These are phyloP conservation scores for Cheilosia vernalis DNA, from an alignment of 2,888 invertebrate species.

Conservation along the genomic window DNA sequence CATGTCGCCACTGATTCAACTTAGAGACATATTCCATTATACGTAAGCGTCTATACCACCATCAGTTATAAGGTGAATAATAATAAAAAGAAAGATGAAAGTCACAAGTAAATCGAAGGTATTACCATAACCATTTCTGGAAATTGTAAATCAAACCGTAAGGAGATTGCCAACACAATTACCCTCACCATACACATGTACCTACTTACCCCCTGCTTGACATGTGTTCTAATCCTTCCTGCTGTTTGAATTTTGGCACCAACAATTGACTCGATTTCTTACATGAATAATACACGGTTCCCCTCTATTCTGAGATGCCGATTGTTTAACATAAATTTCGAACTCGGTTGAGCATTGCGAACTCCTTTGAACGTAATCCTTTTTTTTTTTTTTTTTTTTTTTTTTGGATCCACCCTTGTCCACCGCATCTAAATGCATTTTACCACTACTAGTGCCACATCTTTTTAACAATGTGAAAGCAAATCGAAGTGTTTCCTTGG, in stretches of 20 bases:
- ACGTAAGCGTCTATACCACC: too few species aligned
- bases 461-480: constrained; percentile 61
- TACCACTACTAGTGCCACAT: constrained; percentile 10
- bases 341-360: constrained; percentile 70
- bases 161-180: constrained; percentile 61
- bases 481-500: constrained; percentile 68
- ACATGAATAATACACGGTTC: constrained; percentile 53
- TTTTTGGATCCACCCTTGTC: background rate
- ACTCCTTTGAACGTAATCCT: constrained; percentile 60
- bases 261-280: constrained; percentile 19
- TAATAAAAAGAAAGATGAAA: background rate
- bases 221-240: constrained; percentile 66
- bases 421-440: constrained; percentile 61
- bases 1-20: too few species aligned
- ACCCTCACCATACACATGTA: constrained; percentile 10
- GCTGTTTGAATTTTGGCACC: constrained; percentile 62
- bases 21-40: too few species aligned
- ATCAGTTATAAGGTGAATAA: too few species aligned
- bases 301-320: constrained; percentile 38
- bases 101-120: background rate
- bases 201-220: constrained; percentile 35
- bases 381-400: constrained; percentile 51
- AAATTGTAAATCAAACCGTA: constrained; percentile 49
- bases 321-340: constrained; percentile 73
- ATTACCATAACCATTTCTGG: constrained; percentile 3